phyloP scores from a whole-genome alignment of 1,140 invertebrate species.

The Drosophila quadrilineata region DNA sequence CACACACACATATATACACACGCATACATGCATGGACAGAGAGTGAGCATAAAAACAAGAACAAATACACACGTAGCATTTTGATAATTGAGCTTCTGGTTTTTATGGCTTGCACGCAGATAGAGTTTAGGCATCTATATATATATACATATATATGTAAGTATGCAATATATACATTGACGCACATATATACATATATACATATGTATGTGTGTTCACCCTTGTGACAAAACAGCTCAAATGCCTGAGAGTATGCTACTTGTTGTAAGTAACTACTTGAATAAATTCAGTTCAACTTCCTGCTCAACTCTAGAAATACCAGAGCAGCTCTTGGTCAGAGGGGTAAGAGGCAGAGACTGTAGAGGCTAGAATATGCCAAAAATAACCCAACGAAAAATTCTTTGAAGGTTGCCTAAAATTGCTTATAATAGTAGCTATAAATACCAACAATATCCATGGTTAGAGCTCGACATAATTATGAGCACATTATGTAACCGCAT shows the following conservation, averaged over 20 bases:
- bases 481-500: too few relatives aligned
- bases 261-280: constrained; percentile 47
- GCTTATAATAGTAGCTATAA: too few relatives aligned
- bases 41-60: constrained; percentile 24
- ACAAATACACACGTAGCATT: constrained; percentile 68
- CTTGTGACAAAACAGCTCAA: constrained; percentile 14
- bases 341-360: too few relatives aligned
- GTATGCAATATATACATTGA: not conserved
- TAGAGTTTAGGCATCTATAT: constrained; percentile 27
- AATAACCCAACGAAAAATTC: too few relatives aligned
- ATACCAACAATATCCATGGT: too few relatives aligned
- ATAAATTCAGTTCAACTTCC: constrained; percentile 39
- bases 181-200: not conserved
- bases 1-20: constrained; percentile 24
- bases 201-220: constrained; percentile 1
- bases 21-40: not conserved
- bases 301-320: too few relatives aligned
- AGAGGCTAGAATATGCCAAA: too few relatives aligned
- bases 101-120: constrained; percentile 72
- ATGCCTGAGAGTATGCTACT: constrained; percentile 31
- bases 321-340: too few relatives aligned
- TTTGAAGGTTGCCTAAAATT: too few relatives aligned
- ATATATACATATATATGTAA: not conserved
- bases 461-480: too few relatives aligned
- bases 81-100: constrained; percentile 78